Evolutionary conservation across 2,888 invertebrate species (phyloP).

Genomic region (Cheilosia vulpina): DNA sequence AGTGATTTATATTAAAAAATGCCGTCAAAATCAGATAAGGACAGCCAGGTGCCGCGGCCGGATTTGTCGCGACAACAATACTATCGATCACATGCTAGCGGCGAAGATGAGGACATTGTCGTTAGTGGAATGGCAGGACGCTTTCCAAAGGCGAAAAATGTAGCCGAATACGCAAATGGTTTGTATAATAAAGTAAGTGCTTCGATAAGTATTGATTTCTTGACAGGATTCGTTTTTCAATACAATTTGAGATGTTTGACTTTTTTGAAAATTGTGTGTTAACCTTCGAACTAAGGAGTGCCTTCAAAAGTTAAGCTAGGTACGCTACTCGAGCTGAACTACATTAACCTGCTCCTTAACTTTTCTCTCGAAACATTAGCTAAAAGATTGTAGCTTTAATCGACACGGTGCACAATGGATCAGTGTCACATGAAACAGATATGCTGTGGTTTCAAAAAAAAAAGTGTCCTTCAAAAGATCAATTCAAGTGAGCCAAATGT

Average conservation of each 20-base stretch:
- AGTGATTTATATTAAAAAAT: constrained; percentile 11
- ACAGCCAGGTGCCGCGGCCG: constrained; percentile 22
- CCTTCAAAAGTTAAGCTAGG: too few species aligned
- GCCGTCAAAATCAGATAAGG: constrained; percentile 19
- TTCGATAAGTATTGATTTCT: neutral
- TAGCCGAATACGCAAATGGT: constrained; percentile 85
- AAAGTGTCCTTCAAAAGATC: too few species aligned
- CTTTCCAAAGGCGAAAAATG: constrained; percentile 86
- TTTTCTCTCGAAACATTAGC: too few species aligned
- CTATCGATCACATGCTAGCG: constrained; percentile 57
- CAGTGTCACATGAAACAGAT: too few species aligned
- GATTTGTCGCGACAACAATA: constrained; percentile 44
- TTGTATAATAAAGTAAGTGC: constrained; percentile 84
- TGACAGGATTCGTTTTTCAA: neutral
- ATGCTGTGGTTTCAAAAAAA: too few species aligned
- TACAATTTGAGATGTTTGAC: neutral
- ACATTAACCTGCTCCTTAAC: too few species aligned
- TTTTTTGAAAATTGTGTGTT: neutral
- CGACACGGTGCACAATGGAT: too few species aligned
- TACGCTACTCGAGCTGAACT: too few species aligned
- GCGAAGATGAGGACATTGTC: constrained; percentile 83
- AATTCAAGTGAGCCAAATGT: too few species aligned
- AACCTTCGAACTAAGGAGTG: too few species aligned
- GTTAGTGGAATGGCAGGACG: constrained; percentile 85
- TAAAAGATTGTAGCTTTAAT: too few species aligned